A percentile compares a stretch with the other conserved stretches of the same genome.
Evolutionary conservation across 2,797 vertebrate species (phyloP).

Genomic region (Girardinus metallicus): DNA sequence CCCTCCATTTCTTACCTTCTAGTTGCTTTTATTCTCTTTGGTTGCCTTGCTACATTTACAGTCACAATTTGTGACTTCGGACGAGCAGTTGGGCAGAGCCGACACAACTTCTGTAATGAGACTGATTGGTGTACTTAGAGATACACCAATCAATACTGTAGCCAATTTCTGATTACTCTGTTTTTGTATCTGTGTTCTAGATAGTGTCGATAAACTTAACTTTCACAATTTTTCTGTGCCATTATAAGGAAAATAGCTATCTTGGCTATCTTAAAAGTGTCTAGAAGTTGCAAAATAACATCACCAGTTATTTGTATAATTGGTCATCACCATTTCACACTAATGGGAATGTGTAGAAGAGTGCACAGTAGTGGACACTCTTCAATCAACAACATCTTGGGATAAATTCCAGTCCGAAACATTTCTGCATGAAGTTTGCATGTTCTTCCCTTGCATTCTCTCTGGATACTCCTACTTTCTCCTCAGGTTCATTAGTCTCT

Average conservation of each 20-base stretch:
- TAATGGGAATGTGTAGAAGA: not conserved
- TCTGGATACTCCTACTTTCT: not conserved
- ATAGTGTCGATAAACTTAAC: not conserved
- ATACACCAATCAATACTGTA: not conserved
- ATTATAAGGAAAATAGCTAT: not conserved
- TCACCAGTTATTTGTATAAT: not conserved
- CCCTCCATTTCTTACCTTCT: conserved; percentile 34
- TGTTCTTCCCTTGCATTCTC: not conserved
- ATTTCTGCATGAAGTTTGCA: conserved; percentile 1
- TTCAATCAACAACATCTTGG: not conserved
- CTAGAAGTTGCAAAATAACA: not conserved
- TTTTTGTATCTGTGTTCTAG: not conserved
- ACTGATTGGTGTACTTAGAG: conserved; percentile 7
- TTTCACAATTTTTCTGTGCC: not conserved
- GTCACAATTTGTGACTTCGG: conserved; percentile 50
- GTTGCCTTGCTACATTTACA: conserved; percentile 9
- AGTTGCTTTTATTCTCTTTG: conserved; percentile 36
- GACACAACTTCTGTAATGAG: conserved; percentile 44
- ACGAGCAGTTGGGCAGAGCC: conserved; percentile 39
- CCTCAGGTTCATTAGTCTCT: not conserved
- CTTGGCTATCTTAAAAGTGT: no score
- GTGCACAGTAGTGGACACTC: not conserved
- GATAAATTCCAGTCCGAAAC: not conserved
- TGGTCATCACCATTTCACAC: not conserved
- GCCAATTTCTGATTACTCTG: not conserved